Percentiles rank a stretch among this genome's conserved stretches.
Conservation (phyloP, 2,113 vertebrate genomes). For the Abramis brama region DNA sequence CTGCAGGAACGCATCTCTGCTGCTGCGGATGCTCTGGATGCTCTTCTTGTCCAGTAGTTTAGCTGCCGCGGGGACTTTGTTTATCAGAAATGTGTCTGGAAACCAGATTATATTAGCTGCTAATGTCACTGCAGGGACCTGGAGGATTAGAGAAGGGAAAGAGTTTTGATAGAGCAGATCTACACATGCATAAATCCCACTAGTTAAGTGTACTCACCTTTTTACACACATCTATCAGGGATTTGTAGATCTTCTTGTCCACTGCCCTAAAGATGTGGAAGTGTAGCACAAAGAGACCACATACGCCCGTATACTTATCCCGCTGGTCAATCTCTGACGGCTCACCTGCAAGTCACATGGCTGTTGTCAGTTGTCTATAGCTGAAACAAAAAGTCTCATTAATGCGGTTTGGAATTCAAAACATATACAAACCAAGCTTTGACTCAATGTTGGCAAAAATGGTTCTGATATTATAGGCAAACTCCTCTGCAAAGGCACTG, state of each 20-base stretch:
- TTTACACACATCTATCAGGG: slow-evolving; percentile 93
- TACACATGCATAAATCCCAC: no score
- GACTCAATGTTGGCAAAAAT: slow-evolving; percentile 90
- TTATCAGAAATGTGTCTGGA: slow-evolving; percentile 88
- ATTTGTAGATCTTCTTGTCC: slow-evolving; percentile 96
- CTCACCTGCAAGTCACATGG: slow-evolving; percentile 78
- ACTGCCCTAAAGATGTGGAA: slow-evolving; percentile 95
- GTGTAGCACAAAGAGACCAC: slow-evolving; percentile 91
- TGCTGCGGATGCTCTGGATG: slow-evolving; percentile 82
- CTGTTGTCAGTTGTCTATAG: neutral
- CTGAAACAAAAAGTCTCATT: neutral
- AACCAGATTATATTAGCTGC: slow-evolving; percentile 97
- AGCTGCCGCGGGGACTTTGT: slow-evolving; percentile 89
- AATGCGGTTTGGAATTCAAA: neutral
- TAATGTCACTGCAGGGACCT: slow-evolving; percentile 97
- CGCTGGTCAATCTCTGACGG: slow-evolving; percentile 97
- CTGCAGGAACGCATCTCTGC: slow-evolving; percentile 89
- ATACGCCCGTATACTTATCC: slow-evolving; percentile 91
- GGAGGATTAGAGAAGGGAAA: neutral
- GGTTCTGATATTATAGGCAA: slow-evolving; percentile 87
- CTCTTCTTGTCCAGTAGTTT: slow-evolving; percentile 95
- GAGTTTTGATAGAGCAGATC: neutral
- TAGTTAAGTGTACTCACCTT: slow-evolving; percentile 78
- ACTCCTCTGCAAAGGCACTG: slow-evolving; percentile 93
- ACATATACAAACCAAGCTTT: slow-evolving; percentile 84